Percentiles rank a stretch among this genome's conserved stretches.
These are phyloP conservation scores for Eupithecia insigniata DNA, from an alignment of 2,888 invertebrate genomes.

Conservation along the genomic window DNA sequence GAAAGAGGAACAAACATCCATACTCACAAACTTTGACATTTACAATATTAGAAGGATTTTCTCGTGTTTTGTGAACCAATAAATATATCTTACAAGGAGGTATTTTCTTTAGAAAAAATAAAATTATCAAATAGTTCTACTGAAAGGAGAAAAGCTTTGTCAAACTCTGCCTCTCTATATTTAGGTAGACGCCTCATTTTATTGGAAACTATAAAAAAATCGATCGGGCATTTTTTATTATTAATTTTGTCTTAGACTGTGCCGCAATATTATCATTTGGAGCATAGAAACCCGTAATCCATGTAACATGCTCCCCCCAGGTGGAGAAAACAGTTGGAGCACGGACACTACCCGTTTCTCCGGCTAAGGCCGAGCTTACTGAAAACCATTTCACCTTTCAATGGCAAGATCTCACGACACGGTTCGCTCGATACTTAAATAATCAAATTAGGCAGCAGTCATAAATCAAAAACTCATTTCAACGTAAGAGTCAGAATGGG, in stretches of 20 bases:
- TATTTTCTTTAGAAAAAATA: no score
- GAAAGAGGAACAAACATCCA: no score
- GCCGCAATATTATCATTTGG: not conserved
- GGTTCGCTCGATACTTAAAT: conserved; percentile 1
- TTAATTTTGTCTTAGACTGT: not conserved
- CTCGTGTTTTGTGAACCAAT: no score
- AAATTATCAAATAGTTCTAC: not conserved
- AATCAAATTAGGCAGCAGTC: conserved; percentile 22
- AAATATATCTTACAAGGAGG: no score
- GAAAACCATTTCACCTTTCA: not conserved
- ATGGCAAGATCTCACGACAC: not conserved
- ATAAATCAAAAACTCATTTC: conserved; percentile 44
- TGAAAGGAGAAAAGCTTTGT: not conserved
- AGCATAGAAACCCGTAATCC: not conserved
- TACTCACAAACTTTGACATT: no score
- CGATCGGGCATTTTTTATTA: no score
- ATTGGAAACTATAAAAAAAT: not conserved
- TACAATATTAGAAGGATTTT: no score
- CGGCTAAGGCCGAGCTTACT: no score
- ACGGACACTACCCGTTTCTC: not conserved
- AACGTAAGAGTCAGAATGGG: conserved; percentile 20
- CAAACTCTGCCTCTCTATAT: not conserved
- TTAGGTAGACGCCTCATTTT: not conserved
- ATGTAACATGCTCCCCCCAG: not conserved
- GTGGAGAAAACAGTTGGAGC: not conserved